Evolutionary conservation across 1,140 invertebrate genomes (phyloP).

Genomic region (Bactericera cockerelli): DNA sequence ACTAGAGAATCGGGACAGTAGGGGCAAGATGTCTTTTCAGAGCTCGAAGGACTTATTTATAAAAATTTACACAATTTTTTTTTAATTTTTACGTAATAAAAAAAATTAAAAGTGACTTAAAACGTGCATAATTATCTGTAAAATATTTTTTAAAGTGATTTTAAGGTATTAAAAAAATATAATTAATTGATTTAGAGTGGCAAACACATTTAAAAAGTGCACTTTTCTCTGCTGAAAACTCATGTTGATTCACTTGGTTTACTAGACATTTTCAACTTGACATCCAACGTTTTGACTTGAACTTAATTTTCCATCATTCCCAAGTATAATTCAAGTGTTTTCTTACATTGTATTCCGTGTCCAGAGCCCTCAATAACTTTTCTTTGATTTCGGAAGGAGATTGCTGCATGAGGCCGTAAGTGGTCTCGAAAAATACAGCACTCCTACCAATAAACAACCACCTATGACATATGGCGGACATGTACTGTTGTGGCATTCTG

Average conservation of each 20-base stretch:
- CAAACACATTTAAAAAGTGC: slow-evolving; percentile 6
- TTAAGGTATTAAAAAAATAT: background rate
- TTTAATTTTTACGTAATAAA: slow-evolving; percentile 17
- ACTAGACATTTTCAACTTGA: background rate
- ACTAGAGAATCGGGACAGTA: slow-evolving; percentile 22
- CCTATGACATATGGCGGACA: slow-evolving; percentile 31
- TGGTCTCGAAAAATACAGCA: slow-evolving; percentile 28
- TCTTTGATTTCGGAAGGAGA: slow-evolving; percentile 42
- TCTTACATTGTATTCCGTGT: slow-evolving; percentile 46
- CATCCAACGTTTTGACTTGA: background rate
- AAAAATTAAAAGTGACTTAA: slow-evolving; percentile 7
- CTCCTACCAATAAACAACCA: slow-evolving; percentile 29
- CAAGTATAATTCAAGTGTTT: slow-evolving; percentile 1
- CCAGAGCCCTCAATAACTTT: slow-evolving; percentile 41
- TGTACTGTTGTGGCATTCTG: slow-evolving; percentile 28
- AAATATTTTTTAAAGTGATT: slow-evolving; percentile 1
- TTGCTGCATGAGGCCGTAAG: slow-evolving; percentile 37
- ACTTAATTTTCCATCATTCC: background rate
- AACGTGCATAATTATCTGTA: too few relatives aligned
- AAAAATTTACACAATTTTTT: slow-evolving; percentile 22
- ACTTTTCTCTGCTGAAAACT: background rate
- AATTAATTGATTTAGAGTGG: background rate
- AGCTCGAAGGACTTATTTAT: slow-evolving; percentile 15
- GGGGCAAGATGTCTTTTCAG: slow-evolving; percentile 23
- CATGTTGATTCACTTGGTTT: background rate